These are phyloP conservation scores for Tiliacea citrago DNA, from an alignment of 2,888 invertebrate species.

Conservation along the genomic window DNA sequence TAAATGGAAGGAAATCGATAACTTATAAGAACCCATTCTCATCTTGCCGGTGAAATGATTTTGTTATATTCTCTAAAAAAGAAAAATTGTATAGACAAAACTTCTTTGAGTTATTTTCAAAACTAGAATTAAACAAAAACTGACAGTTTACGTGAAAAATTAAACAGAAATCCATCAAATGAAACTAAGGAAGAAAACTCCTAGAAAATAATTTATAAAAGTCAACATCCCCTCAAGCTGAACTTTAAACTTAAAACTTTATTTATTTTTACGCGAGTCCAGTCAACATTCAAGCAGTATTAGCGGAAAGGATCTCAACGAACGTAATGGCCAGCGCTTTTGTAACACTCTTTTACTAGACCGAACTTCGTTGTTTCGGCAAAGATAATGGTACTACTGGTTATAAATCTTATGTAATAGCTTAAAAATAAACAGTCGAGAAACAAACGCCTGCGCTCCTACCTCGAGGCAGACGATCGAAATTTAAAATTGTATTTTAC, in stretches of 20 bases:
- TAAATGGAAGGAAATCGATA: background rate
- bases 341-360: slow-evolving; percentile 63
- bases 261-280: slow-evolving; percentile 53
- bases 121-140: background rate
- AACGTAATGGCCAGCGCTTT: slow-evolving; percentile 73
- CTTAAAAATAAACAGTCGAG: slow-evolving; percentile 80
- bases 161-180: slow-evolving; percentile 11
- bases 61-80: too few species aligned
- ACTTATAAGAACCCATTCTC: background rate
- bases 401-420: slow-evolving; percentile 82
- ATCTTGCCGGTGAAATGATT: background rate
- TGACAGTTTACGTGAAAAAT: background rate
- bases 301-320: slow-evolving; percentile 67
- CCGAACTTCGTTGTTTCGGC: slow-evolving; percentile 76
- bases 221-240: slow-evolving; percentile 26
- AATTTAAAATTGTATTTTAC: slow-evolving; percentile 44
- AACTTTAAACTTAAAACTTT: slow-evolving; percentile 48
- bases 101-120: background rate
- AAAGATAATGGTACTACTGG: slow-evolving; percentile 80
- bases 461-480: slow-evolving; percentile 41
- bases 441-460: slow-evolving; percentile 58
- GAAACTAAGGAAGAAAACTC: slow-evolving; percentile 12
- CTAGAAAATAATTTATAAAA: slow-evolving; percentile 24
- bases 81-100: background rate
- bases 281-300: slow-evolving; percentile 61